Base-by-base conservation (phyloP, 2,113 vertebrate genomes). In the Toxotes chatareus region DNA sequence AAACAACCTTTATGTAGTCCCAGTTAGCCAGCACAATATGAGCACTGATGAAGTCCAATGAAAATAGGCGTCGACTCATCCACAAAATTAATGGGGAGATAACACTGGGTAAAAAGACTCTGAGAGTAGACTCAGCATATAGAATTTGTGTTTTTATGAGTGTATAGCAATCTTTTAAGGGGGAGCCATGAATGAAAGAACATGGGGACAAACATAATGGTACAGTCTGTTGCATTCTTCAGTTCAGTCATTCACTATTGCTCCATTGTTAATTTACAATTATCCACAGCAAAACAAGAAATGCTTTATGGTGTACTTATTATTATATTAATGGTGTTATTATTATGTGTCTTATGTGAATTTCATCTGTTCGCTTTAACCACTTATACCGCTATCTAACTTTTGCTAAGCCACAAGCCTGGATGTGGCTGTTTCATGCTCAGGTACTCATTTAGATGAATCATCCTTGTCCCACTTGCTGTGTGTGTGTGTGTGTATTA, bases 401-500 rank as follows among this genome's bases (percentile, higher is more conserved):
- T n/a, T 56, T 56, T 57, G 34, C 2, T 19, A 19, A 73, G 32
- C 47, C 32, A 66, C 32, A 73, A 65, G 69, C 71, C 57, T 66
- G 32, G 44, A 76, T 76, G 31, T 36, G 38, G 17, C 62, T 38
- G 64, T 49, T 73, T 62, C 31, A 82, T 74, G 79, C 68, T 74
- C 75, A 91, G 80, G 83, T 79, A 67, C 66, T 80, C 82, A 68
- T 61, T 76, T 72, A 46, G 59, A 86, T 89, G 74, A 89, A 80
- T 86, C 64, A 84, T 86, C 56, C 32, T 31, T 63, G 83, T 81
- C 61, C 65, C 56, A 73, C 68, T 75, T 65, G 74, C 67, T 67
- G 14, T 19, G 63, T 27, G 19, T 74, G 73, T 46, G 40, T 19
- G 27, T 40, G 44, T 62, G 44, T 66, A 38, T 89, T 86, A 76